Base-by-base conservation (phyloP, 2,797 vertebrate genomes). In the Cyclopterus lumpus region DNA sequence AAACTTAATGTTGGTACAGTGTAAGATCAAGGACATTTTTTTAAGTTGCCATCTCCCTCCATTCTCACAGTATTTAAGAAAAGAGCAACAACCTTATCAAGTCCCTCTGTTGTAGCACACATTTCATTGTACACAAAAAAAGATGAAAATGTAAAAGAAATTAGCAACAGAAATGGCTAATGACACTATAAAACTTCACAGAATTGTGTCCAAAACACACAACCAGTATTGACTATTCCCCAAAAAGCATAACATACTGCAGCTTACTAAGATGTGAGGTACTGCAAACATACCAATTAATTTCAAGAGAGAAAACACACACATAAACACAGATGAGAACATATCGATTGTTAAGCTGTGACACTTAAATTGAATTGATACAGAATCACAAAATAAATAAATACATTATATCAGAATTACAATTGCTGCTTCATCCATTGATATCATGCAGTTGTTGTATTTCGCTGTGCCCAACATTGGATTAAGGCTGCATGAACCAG, bases 341-440 rank as follows among this genome's bases (percentile, higher is more conserved):
- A 83, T 32, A 80, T 38, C 62, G 58, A 80, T 75, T 75, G 32
- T 55, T 81, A 55, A 86, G 73, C 63, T 71, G 75, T 86, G 79
- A 73, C 60, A 67, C 49, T 81, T 74, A 51, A 73, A 77, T 28
- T 28, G 48, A 86, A 75, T 80, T 12, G 38, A 82, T 32, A 67
- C 61, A 81, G 58, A 80, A 84, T 88, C 79, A 90, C 71, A 78
- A 88, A 91, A 93, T 91, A 90, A 93, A 94, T 93, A 93, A 92
- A 92, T 91, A 91, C 67, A 85, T 66, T 69, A 77, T 18, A 76
- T 67, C 75, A 88, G 83, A 90, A 79, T 76, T 61, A 64, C 59
- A 77, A 77, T 61, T 79, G 36, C 18, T 15, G 73, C 38, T 72
- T 67, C 48, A 67, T 60, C 59, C n/a, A 71, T 68, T 63, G 70